These are phyloP conservation scores for Melangyna quadrimaculata DNA, from an alignment of 2,888 invertebrate genomes.

Conservation along the genomic window DNA sequence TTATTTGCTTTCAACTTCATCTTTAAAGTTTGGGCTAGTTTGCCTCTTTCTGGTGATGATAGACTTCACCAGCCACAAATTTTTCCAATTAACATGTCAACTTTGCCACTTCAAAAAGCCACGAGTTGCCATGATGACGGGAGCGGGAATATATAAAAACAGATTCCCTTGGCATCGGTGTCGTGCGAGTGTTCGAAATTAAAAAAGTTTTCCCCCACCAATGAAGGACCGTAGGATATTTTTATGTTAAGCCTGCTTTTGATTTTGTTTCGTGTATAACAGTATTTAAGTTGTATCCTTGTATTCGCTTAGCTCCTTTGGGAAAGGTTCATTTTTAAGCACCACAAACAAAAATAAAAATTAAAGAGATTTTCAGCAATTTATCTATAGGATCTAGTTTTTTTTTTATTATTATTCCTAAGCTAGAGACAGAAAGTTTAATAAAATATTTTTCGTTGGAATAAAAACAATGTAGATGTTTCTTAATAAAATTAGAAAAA, in stretches of 20 bases:
- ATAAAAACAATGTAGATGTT: no score
- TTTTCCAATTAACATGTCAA: conserved; percentile 71
- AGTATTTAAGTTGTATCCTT: conserved; percentile 57
- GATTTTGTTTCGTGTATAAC: conserved; percentile 7
- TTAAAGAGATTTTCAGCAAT: background rate
- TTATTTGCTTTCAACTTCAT: conserved; percentile 59
- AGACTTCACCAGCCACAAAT: conserved; percentile 69
- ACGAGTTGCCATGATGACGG: conserved; percentile 60
- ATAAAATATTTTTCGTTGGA: no score
- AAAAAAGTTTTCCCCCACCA: conserved; percentile 65
- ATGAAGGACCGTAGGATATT: conserved; percentile 28
- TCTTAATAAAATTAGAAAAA: no score
- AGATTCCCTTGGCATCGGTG: background rate
- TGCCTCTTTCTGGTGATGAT: conserved; percentile 45
- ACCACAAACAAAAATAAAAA: background rate
- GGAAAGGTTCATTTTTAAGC: background rate
- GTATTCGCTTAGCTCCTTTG: conserved; percentile 22
- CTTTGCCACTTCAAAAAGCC: conserved; percentile 70
- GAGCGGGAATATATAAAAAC: conserved; percentile 39
- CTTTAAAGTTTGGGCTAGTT: conserved; percentile 62
- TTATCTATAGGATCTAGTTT: background rate
- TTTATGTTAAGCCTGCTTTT: background rate
- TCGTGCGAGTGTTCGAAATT: conserved; percentile 50
- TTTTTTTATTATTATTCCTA: background rate
- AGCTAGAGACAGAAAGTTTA: no score